Conservation (phyloP, 2,888 invertebrate species). For the Noctua janthe region DNA sequence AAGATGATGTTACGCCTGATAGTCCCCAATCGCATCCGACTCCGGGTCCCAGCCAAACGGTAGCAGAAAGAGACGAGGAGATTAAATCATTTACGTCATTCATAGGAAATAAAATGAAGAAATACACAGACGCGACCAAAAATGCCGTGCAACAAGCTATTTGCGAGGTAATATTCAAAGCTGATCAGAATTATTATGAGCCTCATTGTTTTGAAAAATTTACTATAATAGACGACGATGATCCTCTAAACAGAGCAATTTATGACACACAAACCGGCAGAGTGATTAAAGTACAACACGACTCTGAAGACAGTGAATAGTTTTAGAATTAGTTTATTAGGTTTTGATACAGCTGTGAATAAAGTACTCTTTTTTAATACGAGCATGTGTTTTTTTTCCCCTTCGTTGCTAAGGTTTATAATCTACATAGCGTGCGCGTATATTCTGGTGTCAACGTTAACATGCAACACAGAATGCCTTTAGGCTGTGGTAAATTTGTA, state of each 20-base stretch:
- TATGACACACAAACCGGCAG: constrained; percentile 39
- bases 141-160: constrained; percentile 76
- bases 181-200: constrained; percentile 73
- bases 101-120: constrained; percentile 77
- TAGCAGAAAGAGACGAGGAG: constrained; percentile 69
- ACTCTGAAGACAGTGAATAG: constrained; percentile 62
- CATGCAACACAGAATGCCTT: constrained; percentile 51
- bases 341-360: constrained; percentile 38
- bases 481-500: constrained; percentile 57
- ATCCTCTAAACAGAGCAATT: constrained; percentile 54
- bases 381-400: constrained; percentile 1
- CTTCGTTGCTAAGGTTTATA: constrained; percentile 33
- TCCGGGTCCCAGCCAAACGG: constrained; percentile 56
- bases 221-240: constrained; percentile 60
- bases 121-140: constrained; percentile 71
- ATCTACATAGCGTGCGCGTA: constrained; percentile 36
- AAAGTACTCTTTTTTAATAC: constrained; percentile 39
- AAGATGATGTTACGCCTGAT: constrained; percentile 10
- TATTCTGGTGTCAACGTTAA: constrained; percentile 52
- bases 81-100: constrained; percentile 74
- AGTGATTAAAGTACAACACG: constrained; percentile 61
- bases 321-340: constrained; percentile 20
- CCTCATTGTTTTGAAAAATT: constrained; percentile 59
- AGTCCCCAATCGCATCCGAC: constrained; percentile 17
- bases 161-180: constrained; percentile 77